Evolutionary conservation across 2,113 vertebrate genomes (phyloP), one percentile per base, ranked within the genome.

Genomic region (Siniperca knerii): DNA sequence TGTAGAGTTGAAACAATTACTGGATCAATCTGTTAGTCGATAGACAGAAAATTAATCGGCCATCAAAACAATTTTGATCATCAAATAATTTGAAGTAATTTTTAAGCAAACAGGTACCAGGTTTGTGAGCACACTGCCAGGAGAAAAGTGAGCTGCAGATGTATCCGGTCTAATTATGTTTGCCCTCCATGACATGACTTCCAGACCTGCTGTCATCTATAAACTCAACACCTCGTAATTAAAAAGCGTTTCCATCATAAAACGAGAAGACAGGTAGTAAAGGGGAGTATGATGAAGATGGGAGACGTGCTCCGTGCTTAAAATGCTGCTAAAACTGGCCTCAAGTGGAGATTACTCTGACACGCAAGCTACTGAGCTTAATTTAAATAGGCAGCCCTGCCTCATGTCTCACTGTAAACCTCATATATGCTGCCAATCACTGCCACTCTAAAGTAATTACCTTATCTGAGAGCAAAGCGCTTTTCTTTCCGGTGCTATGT

Each of bases 381-480:
- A 46, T 74, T 50, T 65, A 44, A 71, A 84, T 1, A 23, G 29
- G 37, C 64, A 57, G 40, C 65, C n/a, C 66, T 57, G 25, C 29
- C 33, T 46, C 5, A 20, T 15, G 62, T 55, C 70, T 73, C 60
- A 20, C 29, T 21, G 21, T 52, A 42, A 54, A 61, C 37, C 69
- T 82, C 58, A 23, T 65, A 65, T 60, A 58, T 15, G 46, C 68
- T 60, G 61, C 48, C 66, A 52, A 55, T 87, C 73, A 65, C 80
- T 58, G 79, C 66, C 57, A 48, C 62, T 75, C 54, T 78, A 55
- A 77, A 79, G 70, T 86, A 62, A 87, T 87, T 71, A 84, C 68
- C 29, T 86, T 44, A 58, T 82, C 46, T 70, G 74, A 83, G 65
- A 60, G 69, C 69, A 46, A 33, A 48, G 37, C 58, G 25, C 64